A percentile compares a stretch with the other conserved stretches of the same genome.
Conservation (phyloP, 2,113 vertebrate genomes). For the Astur gentilis region DNA sequence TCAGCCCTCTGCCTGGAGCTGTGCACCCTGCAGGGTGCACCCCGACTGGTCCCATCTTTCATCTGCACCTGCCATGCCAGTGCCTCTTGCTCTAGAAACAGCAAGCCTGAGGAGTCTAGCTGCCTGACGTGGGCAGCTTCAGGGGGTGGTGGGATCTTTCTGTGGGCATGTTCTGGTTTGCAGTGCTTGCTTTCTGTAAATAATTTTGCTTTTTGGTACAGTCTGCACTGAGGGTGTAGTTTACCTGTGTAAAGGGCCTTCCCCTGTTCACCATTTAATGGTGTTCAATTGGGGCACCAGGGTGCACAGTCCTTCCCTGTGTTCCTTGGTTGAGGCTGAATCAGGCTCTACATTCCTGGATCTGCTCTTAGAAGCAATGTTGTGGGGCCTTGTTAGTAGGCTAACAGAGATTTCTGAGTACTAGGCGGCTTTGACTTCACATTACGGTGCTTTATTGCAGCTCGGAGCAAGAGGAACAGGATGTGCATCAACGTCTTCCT, state of each 20-base stretch:
- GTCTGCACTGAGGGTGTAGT: not conserved
- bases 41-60: not conserved
- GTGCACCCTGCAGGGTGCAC: not conserved
- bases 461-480: not conserved
- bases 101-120: not conserved
- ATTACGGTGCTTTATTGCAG: conserved; percentile 30
- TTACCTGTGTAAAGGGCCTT: fast-evolving
- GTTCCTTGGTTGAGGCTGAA: not conserved
- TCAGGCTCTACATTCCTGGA: fast-evolving
- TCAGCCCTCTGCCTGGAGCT: not conserved
- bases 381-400: not conserved
- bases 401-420: not conserved
- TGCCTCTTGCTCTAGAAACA: not conserved
- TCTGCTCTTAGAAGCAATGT: not conserved
- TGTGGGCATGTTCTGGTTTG: not conserved
- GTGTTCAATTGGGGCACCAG: not conserved
- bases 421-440: not conserved
- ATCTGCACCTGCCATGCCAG: not conserved
- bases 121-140: not conserved
- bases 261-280: not conserved
- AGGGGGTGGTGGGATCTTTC: not conserved
- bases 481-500: not conserved
- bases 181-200: not conserved
- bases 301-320: not conserved
- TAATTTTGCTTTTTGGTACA: not conserved